phyloP scores from a whole-genome alignment of 2,113 vertebrate species.

The Siniperca chuatsi region DNA sequence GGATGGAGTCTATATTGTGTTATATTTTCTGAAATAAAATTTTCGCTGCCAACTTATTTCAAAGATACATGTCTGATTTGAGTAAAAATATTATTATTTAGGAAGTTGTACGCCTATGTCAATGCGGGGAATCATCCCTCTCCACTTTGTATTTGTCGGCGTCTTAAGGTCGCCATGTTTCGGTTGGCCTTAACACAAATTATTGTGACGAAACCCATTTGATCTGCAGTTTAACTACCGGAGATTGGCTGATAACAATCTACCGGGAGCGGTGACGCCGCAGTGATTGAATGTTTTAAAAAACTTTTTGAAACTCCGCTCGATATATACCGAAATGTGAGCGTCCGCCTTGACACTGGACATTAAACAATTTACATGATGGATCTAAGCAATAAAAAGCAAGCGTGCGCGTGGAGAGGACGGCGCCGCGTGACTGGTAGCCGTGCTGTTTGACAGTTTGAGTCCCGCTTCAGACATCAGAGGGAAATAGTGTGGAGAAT shows the following conservation, averaged over 20 bases:
- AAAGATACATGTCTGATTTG: background rate
- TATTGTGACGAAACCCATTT: slow-evolving; percentile 20
- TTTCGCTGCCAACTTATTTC: background rate
- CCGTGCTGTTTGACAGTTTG: slow-evolving; percentile 34
- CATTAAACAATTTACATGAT: slow-evolving; percentile 61
- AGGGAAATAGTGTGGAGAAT: background rate
- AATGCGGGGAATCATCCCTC: background rate
- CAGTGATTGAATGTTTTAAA: slow-evolving; percentile 2
- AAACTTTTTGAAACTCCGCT: slow-evolving; percentile 22
- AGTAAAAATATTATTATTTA: background rate
- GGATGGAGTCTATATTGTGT: no score
- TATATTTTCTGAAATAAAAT: background rate
- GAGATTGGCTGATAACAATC: slow-evolving; percentile 3
- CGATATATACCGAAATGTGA: slow-evolving; percentile 23
- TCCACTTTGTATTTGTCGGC: background rate
- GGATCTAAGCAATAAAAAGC: slow-evolving; percentile 51
- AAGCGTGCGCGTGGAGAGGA: background rate
- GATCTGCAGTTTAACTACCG: background rate
- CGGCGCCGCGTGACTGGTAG: slow-evolving; percentile 26
- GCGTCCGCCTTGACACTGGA: slow-evolving; percentile 15
- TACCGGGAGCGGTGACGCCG: background rate
- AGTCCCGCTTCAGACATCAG: slow-evolving; percentile 32
- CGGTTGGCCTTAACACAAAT: slow-evolving; percentile 1
- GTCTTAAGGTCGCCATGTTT: slow-evolving; percentile 38
- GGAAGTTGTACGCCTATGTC: background rate